Base-by-base conservation (phyloP, 2,888 invertebrate genomes). In the Patella ulyssiponensis region DNA sequence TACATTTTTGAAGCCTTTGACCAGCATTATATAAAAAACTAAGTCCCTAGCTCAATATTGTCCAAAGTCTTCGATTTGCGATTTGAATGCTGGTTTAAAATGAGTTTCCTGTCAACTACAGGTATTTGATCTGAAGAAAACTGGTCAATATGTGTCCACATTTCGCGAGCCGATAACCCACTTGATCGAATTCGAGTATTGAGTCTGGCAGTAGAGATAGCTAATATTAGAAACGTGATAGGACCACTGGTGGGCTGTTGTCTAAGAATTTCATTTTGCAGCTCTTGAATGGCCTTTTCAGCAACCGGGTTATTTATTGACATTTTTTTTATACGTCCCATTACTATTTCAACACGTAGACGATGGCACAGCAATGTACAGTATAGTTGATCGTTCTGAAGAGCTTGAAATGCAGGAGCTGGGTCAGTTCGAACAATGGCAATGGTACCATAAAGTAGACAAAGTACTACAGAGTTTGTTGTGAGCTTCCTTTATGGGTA, bases 221-320 rank as follows among this genome's bases (percentile, higher is more conserved):
- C 12, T 15, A 75, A 51, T 17, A 11, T 52, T 17, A 53, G 15
- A 14, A 20, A 64, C 15, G 58, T 20, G 2, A 64, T 64, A 4
- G 58, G 58, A 20, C 52, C 75, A 23, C 71, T 2, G 9, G 33
- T 44, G 15, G 75, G 75, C 64, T 64, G 33, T n/a, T 15, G 44
- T 14, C 33, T 44, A 14, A 75, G 69, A 4, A 73, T 27, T 73
- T 73, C 73, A 44, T 44, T 44, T 44, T 44, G 44, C n/a, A 73
- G 1, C 20, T 73, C 27, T 27, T 27, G 27, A 27, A 27, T 27
- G 27, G 27, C 27, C 27, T 27, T 23, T 51, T 74, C 74, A 33
- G 74, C 74, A 1, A 74, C 74, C 27, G 74, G 74, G 74, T 69
- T 74, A n/a, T 20, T 74, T 74, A 54, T 64, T 74, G 20, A 58